Base-by-base conservation (phyloP, 1,140 invertebrate genomes). In the Triops cancriformis region DNA sequence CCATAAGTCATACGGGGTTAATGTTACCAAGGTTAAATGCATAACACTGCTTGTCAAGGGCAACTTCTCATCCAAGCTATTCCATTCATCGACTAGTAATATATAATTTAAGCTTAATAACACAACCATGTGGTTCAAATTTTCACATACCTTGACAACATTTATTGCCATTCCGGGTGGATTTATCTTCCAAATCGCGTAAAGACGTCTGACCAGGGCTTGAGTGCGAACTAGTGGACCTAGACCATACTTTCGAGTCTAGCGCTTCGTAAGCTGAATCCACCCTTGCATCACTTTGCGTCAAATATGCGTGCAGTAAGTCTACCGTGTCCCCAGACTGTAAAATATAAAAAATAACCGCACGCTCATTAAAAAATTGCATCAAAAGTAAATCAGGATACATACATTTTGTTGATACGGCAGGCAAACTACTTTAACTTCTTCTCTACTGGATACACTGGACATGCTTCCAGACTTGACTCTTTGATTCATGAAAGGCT, bases 21-120 rank as follows among this genome's bases (percentile, higher is more conserved):
- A 64, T 18, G 51, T 64, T 64, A 14, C 23, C 51, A 64, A 64
- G 0, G 51, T 64, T 74, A 26, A 83, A 74, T 75, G 79, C n/a
- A 45, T 81, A 73, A 72, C 77, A 74, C 37, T 83, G 73, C 80
- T 80, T 82, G 74, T 82, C 82, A 80, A 74, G 77, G 77, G 77
- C 1, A 78, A 45, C 11, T 26, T n/a, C 23, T 12, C 72, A n/a
- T 78, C 77, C 26, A 78, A 78, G 1, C 73, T 74, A 43, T 74
- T 41, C 77, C 72, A 78, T 18, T 73, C 73, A 1, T 23, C 77
- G 43, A 73, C 51, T 64, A 64, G 18, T 9, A 73, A 73, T 27
- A 1, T 64, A 72, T 1, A 28, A 73, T 31, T n/a, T 26, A 77
- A 2, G 23, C 14, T n/a, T 31, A 74, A 41, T 41, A 78, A 45